These are phyloP conservation scores for Cassiopea xamachana DNA, from an alignment of 30 jellyfish, hydroid and myxozoan species.

Conservation along the genomic window DNA sequence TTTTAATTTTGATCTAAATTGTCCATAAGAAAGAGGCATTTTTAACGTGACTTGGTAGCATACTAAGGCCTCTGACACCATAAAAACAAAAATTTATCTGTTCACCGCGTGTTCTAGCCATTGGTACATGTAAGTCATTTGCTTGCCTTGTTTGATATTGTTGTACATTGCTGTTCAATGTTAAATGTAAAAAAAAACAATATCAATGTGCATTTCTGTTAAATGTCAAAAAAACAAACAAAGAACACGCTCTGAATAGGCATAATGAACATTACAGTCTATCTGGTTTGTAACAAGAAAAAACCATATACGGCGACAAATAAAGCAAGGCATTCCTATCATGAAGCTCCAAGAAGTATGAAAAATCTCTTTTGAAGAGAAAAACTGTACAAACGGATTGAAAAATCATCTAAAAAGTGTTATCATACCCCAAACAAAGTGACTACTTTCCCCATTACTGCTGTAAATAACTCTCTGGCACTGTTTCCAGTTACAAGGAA, in stretches of 20 bases:
- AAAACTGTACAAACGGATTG: neutral
- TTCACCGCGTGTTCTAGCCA: neutral
- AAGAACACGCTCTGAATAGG: too few relatives aligned
- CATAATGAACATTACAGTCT: too few relatives aligned
- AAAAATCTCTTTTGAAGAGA: neutral
- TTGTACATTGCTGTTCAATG: neutral
- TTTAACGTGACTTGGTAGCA: neutral
- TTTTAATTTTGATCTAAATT: too few relatives aligned
- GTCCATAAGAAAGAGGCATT: neutral
- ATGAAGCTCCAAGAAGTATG: too few relatives aligned
- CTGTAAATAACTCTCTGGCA: conserved; percentile 85
- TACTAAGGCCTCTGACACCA: too few relatives aligned
- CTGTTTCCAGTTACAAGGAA: conserved; percentile 89
- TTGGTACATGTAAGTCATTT: neutral
- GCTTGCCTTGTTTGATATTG: neutral
- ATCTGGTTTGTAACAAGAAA: too few relatives aligned
- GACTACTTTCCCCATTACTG: conserved; percentile 96
- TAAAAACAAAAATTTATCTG: too few relatives aligned
- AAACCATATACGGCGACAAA: too few relatives aligned
- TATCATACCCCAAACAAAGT: conserved; percentile 88
- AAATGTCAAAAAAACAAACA: too few relatives aligned
- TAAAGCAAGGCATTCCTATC: too few relatives aligned
- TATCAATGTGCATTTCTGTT: too few relatives aligned
- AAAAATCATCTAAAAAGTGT: neutral
- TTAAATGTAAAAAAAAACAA: too few relatives aligned